Percentiles rank a stretch among this genome's conserved stretches.
These are phyloP conservation scores for Parnassius glacialis DNA, from an alignment of 2,888 invertebrate species.

Conservation along the genomic window DNA sequence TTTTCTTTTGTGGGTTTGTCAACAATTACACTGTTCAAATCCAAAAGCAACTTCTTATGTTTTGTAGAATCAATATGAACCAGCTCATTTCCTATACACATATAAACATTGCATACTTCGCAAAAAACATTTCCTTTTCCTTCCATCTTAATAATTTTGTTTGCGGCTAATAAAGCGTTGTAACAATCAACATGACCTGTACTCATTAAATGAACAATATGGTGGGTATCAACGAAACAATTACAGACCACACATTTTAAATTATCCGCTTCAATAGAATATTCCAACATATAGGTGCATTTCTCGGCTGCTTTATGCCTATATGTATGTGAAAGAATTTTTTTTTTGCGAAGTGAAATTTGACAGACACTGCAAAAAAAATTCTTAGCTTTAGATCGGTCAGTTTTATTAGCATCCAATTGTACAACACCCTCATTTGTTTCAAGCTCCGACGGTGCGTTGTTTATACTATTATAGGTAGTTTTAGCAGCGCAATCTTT, in stretches of 20 bases:
- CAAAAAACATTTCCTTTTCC: too few species aligned
- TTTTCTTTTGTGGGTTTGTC: background rate
- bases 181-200: too few species aligned
- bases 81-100: conserved; percentile 7
- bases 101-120: too few species aligned
- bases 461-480: background rate
- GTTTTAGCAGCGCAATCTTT: background rate
- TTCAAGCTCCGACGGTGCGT: background rate
- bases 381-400: background rate
- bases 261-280: background rate
- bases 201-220: background rate
- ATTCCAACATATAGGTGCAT: background rate
- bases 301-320: conserved; percentile 2
- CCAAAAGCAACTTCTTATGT: background rate
- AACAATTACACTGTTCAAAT: background rate
- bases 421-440: background rate
- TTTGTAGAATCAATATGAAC: background rate
- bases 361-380: background rate
- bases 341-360: background rate
- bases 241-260: conserved; percentile 16
- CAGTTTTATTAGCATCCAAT: background rate
- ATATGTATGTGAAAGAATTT: background rate
- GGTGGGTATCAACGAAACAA: background rate
- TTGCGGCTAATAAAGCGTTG: too few species aligned
- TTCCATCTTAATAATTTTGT: too few species aligned